phyloP scores from a whole-genome alignment of 2,797 vertebrate genomes.

The Sebastolobus alascanus region DNA sequence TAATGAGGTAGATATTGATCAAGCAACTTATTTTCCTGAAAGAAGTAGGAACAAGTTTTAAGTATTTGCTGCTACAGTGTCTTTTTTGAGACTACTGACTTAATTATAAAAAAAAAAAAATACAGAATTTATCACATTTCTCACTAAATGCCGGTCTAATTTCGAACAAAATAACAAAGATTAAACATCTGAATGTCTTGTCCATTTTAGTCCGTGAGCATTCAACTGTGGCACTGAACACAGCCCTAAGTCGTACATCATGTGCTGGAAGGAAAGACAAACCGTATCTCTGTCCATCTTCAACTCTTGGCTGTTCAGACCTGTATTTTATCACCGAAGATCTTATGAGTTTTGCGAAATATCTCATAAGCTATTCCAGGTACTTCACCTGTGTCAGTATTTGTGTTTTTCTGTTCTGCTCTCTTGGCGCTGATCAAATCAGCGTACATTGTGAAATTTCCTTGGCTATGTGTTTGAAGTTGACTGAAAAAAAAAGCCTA shows the following conservation, averaged over 20 bases:
- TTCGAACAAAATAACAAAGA: background rate
- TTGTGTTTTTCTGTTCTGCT: background rate
- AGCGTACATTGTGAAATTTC: background rate
- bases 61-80: background rate
- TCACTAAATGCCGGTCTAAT: background rate
- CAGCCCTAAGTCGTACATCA: background rate
- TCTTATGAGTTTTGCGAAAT: background rate
- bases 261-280: background rate
- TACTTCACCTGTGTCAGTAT: background rate
- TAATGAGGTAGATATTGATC: background rate
- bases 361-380: background rate
- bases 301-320: background rate
- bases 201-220: background rate
- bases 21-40: background rate
- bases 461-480: background rate
- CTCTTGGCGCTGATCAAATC: conserved; percentile 1
- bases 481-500: background rate
- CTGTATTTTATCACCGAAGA: background rate
- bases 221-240: background rate
- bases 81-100: background rate
- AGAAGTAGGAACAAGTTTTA: background rate
- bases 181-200: background rate
- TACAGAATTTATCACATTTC: background rate
- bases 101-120: background rate
- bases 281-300: background rate